Evolutionary conservation across 1,140 invertebrate genomes (phyloP), one percentile per base, ranked within the genome.

Genomic region (Wiebesia pumilae): DNA sequence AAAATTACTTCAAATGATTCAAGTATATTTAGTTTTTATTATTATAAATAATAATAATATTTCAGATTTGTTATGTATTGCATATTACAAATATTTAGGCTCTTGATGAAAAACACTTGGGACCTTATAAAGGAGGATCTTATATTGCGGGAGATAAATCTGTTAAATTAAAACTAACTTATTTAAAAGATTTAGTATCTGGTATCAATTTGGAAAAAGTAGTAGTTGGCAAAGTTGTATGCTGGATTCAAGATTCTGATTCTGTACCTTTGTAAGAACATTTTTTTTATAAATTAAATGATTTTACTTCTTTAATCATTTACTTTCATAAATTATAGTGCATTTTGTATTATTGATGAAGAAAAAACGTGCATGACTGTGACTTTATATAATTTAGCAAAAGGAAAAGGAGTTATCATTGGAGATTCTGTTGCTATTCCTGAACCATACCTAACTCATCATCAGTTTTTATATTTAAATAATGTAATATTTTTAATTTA

Each of bases 341-440:
- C 96, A 47, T 98, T 97, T 93, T 97, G 97, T 90, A 91, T 98
- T 87, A 95, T 97, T 40, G 97, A 98, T 92, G 94, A 95, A 88
- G 95, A 96, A 58, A 95, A 96, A 91, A 94, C 94, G 0, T 97
- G 97, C 90, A 92, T 97, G 54, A 95, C 95, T 43, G 97, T 98
- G 65, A 97, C 96, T 0, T 95, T 98, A 54, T 98, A 97, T 92
- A 98, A 98, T 94, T 95, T 97, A 91, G 96, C 96, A 38, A 95
- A 96, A 91, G 97, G 96, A 7, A 95, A 95, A 91, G 97, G 97
- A 65, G 96, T 97, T 73, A 97, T 97, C 84, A 97, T 98, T 82
- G 97, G 97, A 3, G 97, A 98, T 94, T 95, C 96, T 54, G 96
- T 98, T 21, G 96, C 96, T 3, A 96, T 98, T 88, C 96, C 97